Evolutionary conservation across 2,797 vertebrate genomes (phyloP).

Genomic region (Liasis olivaceus): DNA sequence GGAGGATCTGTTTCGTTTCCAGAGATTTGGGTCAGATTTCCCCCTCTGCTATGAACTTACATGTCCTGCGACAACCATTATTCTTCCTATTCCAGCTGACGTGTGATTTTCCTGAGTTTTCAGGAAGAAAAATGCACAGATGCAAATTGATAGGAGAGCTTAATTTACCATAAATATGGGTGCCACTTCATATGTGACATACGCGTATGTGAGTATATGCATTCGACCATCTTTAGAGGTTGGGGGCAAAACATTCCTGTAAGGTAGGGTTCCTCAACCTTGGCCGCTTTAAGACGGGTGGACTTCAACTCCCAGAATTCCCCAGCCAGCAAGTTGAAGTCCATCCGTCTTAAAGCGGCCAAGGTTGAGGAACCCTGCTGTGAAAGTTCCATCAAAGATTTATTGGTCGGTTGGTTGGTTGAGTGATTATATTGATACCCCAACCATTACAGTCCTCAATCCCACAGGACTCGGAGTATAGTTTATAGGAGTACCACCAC

Average conservation of each 20-base stretch:
- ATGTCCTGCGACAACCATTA: no score
- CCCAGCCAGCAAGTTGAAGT: not conserved
- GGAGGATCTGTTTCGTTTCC: no score
- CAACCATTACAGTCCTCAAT: not conserved
- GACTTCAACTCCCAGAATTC: not conserved
- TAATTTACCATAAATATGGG: not conserved
- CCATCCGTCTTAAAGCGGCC: not conserved
- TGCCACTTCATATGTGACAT: no score
- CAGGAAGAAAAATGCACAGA: not conserved
- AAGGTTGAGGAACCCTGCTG: not conserved
- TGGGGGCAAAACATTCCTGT: not conserved
- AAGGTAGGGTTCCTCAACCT: no score
- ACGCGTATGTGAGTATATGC: not conserved
- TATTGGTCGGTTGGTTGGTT: not conserved
- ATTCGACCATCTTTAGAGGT: not conserved
- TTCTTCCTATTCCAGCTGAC: no score
- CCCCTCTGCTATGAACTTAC: no score
- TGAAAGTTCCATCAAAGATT: not conserved
- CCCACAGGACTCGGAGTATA: not conserved
- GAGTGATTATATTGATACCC: not conserved
- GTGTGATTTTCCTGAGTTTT: no score
- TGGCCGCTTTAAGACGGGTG: no score
- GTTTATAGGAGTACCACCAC: not conserved
- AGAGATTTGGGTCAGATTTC: no score
- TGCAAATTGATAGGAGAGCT: not conserved